Conservation (phyloP, 1,140 invertebrate species). For the Delia radicum region DNA sequence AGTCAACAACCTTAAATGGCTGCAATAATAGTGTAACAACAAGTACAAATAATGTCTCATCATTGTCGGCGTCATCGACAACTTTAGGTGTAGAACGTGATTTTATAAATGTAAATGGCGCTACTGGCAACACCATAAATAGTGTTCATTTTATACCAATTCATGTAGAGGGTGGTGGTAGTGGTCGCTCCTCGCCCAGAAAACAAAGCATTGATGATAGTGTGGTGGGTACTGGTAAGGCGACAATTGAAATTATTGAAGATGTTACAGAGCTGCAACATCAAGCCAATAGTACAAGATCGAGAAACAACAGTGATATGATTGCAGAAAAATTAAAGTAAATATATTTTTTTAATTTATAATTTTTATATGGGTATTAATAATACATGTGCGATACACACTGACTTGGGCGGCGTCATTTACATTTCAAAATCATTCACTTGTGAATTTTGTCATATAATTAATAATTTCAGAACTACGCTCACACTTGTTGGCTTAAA, state of each 20-base stretch:
- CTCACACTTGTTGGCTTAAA: no score
- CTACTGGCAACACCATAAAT: constrained; percentile 43
- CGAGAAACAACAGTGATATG: neutral
- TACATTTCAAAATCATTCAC: no score
- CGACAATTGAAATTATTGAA: constrained; percentile 45
- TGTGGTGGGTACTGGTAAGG: constrained; percentile 36
- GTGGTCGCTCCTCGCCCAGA: constrained; percentile 32
- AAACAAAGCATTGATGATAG: constrained; percentile 48
- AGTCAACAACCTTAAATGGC: constrained; percentile 42
- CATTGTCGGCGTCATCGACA: constrained; percentile 21
- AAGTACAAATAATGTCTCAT: constrained; percentile 12
- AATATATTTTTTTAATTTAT: no score
- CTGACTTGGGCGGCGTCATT: no score
- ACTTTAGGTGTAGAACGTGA: constrained; percentile 25
- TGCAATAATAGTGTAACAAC: no score
- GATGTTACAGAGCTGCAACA: constrained; percentile 30
- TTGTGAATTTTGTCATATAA: no score
- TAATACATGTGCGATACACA: no score
- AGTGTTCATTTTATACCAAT: constrained; percentile 54
- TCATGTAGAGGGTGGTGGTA: constrained; percentile 42
- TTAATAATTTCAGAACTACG: no score
- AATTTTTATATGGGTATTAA: no score
- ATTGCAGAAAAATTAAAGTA: constrained; percentile 27
- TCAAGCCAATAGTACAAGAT: neutral
- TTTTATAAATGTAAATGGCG: constrained; percentile 33